Conservation (phyloP, 1,140 invertebrate species). For the Wiebesia pumilae region DNA sequence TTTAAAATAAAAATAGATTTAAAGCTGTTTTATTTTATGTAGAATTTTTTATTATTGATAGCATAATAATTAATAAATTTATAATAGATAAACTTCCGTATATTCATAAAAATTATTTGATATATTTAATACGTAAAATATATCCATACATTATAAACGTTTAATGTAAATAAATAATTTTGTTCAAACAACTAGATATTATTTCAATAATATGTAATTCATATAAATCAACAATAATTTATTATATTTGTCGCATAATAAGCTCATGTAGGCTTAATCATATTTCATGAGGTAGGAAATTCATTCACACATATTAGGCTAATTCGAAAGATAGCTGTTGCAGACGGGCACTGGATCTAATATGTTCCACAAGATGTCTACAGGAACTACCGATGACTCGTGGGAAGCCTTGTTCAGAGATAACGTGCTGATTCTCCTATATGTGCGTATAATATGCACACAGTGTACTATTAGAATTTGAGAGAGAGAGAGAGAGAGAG, state of each 20-base stretch:
- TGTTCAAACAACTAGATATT: no score
- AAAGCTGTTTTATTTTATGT: no score
- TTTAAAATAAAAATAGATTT: no score
- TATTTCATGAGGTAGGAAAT: no score
- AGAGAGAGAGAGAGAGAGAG: conserved; percentile 10
- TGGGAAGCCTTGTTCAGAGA: conserved; percentile 19
- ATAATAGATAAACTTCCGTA: no score
- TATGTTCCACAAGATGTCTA: background rate
- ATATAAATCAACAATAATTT: background rate
- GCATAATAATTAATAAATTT: no score
- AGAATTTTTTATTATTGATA: no score
- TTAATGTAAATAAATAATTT: no score
- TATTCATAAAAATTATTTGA: no score
- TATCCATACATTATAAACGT: no score
- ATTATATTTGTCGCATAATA: background rate
- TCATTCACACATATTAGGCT: background rate
- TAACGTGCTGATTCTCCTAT: background rate
- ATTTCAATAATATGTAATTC: no score
- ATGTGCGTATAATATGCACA: conserved; percentile 21
- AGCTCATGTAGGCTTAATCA: background rate
- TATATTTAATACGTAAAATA: no score
- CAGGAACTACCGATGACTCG: background rate
- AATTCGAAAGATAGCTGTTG: background rate
- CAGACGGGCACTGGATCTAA: background rate
- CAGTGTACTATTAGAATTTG: background rate